Evolutionary conservation across 2,797 vertebrate species (phyloP), one percentile per base, ranked within the genome.

Genomic region (Pterois miles): DNA sequence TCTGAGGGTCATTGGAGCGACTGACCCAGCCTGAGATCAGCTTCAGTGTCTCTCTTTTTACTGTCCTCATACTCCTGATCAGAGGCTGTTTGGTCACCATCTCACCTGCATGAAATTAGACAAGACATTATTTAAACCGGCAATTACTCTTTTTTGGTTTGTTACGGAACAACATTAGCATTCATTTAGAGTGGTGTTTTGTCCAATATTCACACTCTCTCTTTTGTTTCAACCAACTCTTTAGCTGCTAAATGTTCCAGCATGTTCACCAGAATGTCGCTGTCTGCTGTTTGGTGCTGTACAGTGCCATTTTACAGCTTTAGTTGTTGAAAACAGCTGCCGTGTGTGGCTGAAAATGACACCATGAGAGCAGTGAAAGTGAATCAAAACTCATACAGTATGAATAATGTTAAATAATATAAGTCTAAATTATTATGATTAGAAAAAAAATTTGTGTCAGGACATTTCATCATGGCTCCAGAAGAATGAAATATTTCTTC

Each of bases 1-100:
- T 98, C 90, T 99, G 97, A 33, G 98, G 97, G 91, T 99, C 98
- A 72, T 95, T 99, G 80, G 98, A 99, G 71, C 98, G 96, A 93
- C 97, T 99, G 92, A 99, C 98, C 98, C 98, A 99, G 84, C 97
- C 98, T 34, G 98, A 99, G 94, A 99, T 99, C 75, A 99, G 93
- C 89, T 99, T 98, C 87, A 99, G 94, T 0, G 98, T 99, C 95
- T 99, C 98, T 88, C 97, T 97, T 95, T 99, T 99, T 34, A 99
- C 98, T 1, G 98, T 99, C 91, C 98, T 96, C 98, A 99, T 99
- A 86, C 97, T 99, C 92, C 98, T 92, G 88, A 99, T 99, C 88
- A 99, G 88, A 13, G 98, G 98, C 92, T 99, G 98, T 68, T 99
- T 99, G 65, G 98, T 99, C 88, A 99, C 98, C 97, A 99, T 98